Base-by-base conservation (phyloP, 2,888 invertebrate genomes). In the Chesias legatella region DNA sequence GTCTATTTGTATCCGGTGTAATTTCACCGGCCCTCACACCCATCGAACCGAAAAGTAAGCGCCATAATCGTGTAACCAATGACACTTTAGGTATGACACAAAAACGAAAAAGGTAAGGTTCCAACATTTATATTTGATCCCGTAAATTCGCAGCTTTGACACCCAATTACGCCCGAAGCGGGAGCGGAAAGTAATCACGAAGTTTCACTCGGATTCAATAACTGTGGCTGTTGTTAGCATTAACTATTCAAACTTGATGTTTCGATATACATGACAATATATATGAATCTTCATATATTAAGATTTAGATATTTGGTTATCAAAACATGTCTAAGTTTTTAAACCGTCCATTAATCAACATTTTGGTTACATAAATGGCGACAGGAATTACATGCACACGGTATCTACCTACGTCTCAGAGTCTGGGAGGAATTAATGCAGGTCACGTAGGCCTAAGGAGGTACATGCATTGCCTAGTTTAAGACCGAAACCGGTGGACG, bases 401-500 rank as follows among this genome's bases (percentile, higher is more conserved):
- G 32, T 9, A 21, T 32, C 22, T 10, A 10, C 20, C 9, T 29
- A 7, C 1, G 6, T n/a, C n/a, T 22, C 6, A 7, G 22, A 3
- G n/a, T 22, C 22, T 22, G 1, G n/a, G 1, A 22, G 7, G 11
- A 17, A 7, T n/a, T n/a, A 23, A 31, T 9, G 27, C 27, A 17
- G 13, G 13, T 32, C 39, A 39, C 33, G 33, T 33, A 39, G 9
- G 31, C 37, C 25, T 20, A n/a, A 22, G 22, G 6, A 22, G n/a
- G n/a, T n/a, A n/a, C n/a, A n/a, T n/a, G n/a, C n/a, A 17, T 3
- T 17, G 13, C 5, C 13, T 17, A 17, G 13, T 17, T 17, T 2
- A 17, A 5, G 5, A 17, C 13, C 2, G 2, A 3, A 17, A 17
- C 13, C 13, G 5, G 5, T 2, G 13, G 3, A 17, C 13, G 5